Base-by-base conservation (phyloP, 2,888 invertebrate genomes). In the Mamestra brassicae region DNA sequence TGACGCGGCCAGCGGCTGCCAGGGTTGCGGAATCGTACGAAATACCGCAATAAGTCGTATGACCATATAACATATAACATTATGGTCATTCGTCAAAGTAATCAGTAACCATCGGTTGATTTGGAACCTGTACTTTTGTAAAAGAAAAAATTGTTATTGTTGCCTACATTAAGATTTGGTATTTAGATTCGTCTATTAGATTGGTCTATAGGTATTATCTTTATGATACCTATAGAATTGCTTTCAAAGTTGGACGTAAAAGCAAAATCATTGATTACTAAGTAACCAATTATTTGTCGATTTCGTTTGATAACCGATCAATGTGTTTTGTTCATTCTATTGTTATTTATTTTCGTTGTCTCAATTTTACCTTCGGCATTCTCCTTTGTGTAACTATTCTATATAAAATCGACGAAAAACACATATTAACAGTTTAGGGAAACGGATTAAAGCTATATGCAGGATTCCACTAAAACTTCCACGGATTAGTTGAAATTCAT, bases 261-360 rank as follows among this genome's bases (percentile, higher is more conserved):
- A 65, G 67, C 11, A 42, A 62, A 77, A 72, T 57, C 15, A 71
- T 57, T 63, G 15, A 72, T 45, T 52, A 15, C 13, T 4, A 0
- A 54, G 52, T 45, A 55, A 68, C 61, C 83, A 76, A 82, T 82
- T 83, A 82, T 80, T 80, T 64, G 36, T 80, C 80, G 17, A 80
- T 82, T 83, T 67, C 34, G 34, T 54, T 79, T 54, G 73, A 83
- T 82, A 80, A 58, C 50, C 72, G 57, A 83, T 82, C 76, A 58
- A 52, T 15, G 45, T 70, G 47, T 72, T 70, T 68, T 63, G 66
- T 78, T 36, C 15, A 8, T 34, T 62, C 26, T 70, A 63, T 73
- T 83, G 68, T 79, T 54, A 58, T 7, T 47, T 69, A 60, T 63
- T 71, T 69, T 67, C n/a, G 34, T 76, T 67, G 47, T 64, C 66